Percentiles rank a stretch among this genome's conserved stretches.
Conservation (phyloP, 2,888 invertebrate genomes). For the Harpagoxenus sublaevis region DNA sequence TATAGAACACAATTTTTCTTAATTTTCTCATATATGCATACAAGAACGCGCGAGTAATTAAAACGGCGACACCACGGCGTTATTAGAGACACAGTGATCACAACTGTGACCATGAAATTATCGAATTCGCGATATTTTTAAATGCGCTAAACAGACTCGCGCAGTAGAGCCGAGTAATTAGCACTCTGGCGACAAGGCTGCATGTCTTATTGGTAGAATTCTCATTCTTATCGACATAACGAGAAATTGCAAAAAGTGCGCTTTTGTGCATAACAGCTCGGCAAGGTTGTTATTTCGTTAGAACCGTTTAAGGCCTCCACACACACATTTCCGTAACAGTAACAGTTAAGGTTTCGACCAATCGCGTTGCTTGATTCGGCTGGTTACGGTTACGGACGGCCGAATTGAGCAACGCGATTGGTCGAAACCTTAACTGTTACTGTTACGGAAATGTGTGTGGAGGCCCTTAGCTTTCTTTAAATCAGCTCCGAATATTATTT, state of each 20-base stretch:
- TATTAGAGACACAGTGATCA: neutral
- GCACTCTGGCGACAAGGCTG: neutral
- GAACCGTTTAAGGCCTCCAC: neutral
- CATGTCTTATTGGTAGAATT: neutral
- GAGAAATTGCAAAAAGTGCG: conserved; percentile 11
- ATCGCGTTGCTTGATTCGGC: no score
- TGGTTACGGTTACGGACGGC: no score
- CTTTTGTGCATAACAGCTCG: neutral
- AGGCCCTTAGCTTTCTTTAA: neutral
- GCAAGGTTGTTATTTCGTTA: neutral
- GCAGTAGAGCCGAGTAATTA: conserved; percentile 21
- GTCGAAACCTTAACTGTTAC: no score
- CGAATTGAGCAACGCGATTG: no score
- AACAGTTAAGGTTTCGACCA: no score
- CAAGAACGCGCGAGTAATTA: neutral
- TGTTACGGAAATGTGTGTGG: no score
- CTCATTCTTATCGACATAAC: conserved; percentile 1
- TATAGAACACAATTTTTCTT: neutral
- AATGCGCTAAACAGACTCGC: neutral
- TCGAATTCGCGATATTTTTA: conserved; percentile 25
- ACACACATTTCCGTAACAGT: no score
- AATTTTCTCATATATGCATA: neutral
- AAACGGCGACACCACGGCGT: neutral
- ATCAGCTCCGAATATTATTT: neutral
- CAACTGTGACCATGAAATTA: neutral